Conservation (phyloP, 2,888 invertebrate genomes). For the Galeruca laticollis region DNA sequence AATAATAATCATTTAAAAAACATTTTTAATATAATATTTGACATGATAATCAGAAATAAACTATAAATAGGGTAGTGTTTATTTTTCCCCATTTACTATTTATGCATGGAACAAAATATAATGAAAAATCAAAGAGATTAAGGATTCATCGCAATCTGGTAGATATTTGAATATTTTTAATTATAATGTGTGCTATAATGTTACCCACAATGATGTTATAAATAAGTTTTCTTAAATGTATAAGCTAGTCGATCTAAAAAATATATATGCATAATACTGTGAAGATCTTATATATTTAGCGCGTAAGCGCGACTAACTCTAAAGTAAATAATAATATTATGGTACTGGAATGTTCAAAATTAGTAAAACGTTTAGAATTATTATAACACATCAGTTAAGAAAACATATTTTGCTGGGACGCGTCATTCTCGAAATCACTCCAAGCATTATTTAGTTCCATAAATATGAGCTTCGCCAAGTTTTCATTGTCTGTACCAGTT, state of each 20-base stretch:
- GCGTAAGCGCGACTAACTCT: too few species aligned
- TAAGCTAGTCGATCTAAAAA: background rate
- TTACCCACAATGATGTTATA: too few species aligned
- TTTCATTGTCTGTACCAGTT: constrained; percentile 92
- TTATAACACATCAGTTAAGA: constrained; percentile 37
- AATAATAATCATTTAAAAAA: too few species aligned
- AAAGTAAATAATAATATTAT: constrained; percentile 46
- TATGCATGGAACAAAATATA: too few species aligned
- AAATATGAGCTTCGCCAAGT: constrained; percentile 95
- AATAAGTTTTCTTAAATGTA: too few species aligned
- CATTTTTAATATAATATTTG: too few species aligned
- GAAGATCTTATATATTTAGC: too few species aligned
- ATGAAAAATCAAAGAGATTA: background rate
- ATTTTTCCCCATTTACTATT: too few species aligned
- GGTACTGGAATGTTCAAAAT: constrained; percentile 52
- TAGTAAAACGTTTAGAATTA: constrained; percentile 25
- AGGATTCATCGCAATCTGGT: background rate
- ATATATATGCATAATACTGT: background rate
- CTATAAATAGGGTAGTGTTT: too few species aligned
- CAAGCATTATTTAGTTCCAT: constrained; percentile 99
- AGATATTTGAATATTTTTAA: too few species aligned
- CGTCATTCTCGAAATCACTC: constrained; percentile 94
- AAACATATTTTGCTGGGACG: constrained; percentile 80
- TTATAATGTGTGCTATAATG: too few species aligned
- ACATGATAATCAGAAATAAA: too few species aligned